Percentiles rank a stretch among this genome's conserved stretches.
These are phyloP conservation scores for Selene dorsalis DNA, from an alignment of 2,797 vertebrate genomes.

Conservation along the genomic window DNA sequence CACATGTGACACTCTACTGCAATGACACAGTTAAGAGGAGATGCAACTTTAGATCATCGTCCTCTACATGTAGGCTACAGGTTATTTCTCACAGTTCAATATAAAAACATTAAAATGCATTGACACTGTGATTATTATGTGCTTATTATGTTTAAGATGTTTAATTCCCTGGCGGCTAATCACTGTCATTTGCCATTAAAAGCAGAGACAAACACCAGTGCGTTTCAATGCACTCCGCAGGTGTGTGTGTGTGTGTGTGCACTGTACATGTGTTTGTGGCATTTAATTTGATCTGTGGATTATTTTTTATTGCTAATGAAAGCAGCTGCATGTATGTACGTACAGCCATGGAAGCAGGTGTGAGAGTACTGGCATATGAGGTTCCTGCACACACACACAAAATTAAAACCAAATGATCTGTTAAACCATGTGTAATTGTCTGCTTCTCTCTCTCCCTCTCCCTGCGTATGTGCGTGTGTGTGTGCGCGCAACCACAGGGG, in stretches of 20 bases:
- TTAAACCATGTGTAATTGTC: slow-evolving; percentile 42
- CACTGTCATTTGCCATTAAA: slow-evolving; percentile 9
- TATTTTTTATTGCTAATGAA: slow-evolving; percentile 38
- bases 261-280: background rate
- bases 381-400: slow-evolving; percentile 21
- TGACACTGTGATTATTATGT: slow-evolving; percentile 2
- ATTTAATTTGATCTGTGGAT: slow-evolving; percentile 33
- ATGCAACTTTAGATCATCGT: background rate
- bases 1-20: no score
- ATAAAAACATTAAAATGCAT: slow-evolving; percentile 1
- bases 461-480: slow-evolving; percentile 12
- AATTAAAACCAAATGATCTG: slow-evolving; percentile 61
- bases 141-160: slow-evolving; percentile 17
- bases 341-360: slow-evolving; percentile 27
- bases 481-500: slow-evolving; percentile 3
- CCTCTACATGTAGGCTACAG: background rate
- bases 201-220: background rate
- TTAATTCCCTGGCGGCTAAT: slow-evolving; percentile 28
- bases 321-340: slow-evolving; percentile 32
- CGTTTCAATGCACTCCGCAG: slow-evolving; percentile 10
- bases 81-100: background rate
- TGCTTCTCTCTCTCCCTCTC: slow-evolving; percentile 22
- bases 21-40: background rate
- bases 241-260: slow-evolving; percentile 5
- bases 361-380: slow-evolving; percentile 18